Evolutionary conservation across 2,888 invertebrate species (phyloP).

Genomic region (Pristionchus mayeri): DNA sequence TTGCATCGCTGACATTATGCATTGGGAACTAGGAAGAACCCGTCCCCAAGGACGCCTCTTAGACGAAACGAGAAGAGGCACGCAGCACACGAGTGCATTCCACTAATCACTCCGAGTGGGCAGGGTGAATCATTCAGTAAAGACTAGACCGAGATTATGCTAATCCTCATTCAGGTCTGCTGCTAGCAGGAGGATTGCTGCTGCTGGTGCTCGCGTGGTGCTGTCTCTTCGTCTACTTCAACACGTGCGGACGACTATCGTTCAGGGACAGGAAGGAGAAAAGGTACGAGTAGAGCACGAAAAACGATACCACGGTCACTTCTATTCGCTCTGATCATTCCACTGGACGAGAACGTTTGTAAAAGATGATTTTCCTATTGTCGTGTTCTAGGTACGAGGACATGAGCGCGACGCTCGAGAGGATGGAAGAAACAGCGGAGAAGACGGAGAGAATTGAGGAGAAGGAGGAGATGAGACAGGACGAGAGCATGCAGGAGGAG

Average conservation of each 20-base stretch:
- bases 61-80: not conserved
- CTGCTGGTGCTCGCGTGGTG: slow-evolving; percentile 43
- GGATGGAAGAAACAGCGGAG: not conserved
- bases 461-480: not conserved
- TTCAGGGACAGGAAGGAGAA: not conserved
- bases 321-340: too few relatives aligned
- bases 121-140: too few relatives aligned
- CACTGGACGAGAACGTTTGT: too few relatives aligned
- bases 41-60: not conserved
- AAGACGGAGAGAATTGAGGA: not conserved
- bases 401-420: not conserved
- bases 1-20: not conserved
- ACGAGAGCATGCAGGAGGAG: slow-evolving; percentile 19
- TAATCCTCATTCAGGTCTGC: slow-evolving; percentile 39
- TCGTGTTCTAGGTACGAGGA: too few relatives aligned
- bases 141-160: too few relatives aligned
- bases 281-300: slow-evolving; percentile 32
- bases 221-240: slow-evolving; percentile 44
- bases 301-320: too few relatives aligned
- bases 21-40: not conserved
- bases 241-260: slow-evolving; percentile 25
- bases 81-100: not conserved
- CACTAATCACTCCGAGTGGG: not conserved
- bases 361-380: too few relatives aligned
- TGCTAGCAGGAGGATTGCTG: slow-evolving; percentile 8